Evolutionary conservation across 2,888 invertebrate genomes (phyloP).

Genomic region (Papilio demoleus): DNA sequence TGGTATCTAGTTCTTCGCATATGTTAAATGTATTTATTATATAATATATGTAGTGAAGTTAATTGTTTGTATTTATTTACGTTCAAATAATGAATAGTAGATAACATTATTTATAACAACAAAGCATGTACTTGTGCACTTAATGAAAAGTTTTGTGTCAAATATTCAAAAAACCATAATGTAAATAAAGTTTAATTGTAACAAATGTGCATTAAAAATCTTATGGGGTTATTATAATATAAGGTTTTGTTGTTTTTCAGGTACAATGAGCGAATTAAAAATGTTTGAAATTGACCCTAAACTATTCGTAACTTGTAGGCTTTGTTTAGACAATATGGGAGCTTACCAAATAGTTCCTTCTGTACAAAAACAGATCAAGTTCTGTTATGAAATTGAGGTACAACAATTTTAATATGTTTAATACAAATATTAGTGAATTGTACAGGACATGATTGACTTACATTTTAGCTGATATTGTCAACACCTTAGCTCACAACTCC

Average conservation of each 20-base stretch:
- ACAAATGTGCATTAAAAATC: not conserved
- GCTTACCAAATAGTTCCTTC: slow-evolving; percentile 70
- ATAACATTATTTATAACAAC: not conserved
- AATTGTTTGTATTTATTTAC: not conserved
- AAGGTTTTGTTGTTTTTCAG: slow-evolving; percentile 34
- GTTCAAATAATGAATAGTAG: not conserved
- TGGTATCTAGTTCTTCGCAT: not conserved
- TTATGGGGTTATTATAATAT: not conserved
- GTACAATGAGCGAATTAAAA: slow-evolving; percentile 49
- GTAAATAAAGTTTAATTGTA: not conserved
- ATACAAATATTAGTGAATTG: not conserved
- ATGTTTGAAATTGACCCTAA: slow-evolving; percentile 68
- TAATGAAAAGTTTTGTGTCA: not conserved
- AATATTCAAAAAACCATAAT: not conserved
- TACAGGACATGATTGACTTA: no score
- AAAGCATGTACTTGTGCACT: not conserved
- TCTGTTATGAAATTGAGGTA: slow-evolving; percentile 74
- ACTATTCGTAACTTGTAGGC: slow-evolving; percentile 70
- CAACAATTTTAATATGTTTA: slow-evolving; percentile 48
- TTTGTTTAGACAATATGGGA: slow-evolving; percentile 71
- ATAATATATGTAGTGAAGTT: not conserved
- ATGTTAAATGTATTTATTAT: not conserved
- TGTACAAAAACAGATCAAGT: slow-evolving; percentile 68
- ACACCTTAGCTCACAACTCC: no score
- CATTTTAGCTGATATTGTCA: no score